Evolutionary conservation across 1,140 invertebrate genomes (phyloP).

Genomic region (Pollicipes pollicipes): DNA sequence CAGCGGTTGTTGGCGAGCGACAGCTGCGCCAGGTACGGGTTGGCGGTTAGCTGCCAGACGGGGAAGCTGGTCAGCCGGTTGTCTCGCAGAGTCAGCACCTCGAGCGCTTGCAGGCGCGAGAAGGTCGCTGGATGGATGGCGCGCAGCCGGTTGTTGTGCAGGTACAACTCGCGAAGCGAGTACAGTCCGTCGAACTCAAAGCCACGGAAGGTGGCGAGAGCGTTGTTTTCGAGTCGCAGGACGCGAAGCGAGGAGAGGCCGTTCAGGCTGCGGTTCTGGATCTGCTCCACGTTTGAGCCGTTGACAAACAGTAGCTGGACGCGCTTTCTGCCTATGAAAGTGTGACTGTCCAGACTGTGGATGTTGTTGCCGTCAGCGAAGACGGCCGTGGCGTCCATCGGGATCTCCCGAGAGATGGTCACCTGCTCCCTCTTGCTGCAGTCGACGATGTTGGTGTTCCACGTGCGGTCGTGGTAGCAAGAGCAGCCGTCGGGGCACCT

Average conservation of each 20-base stretch:
- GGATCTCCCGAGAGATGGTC: conserved; percentile 61
- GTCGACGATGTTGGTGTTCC: conserved; percentile 86
- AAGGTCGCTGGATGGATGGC: conserved; percentile 72
- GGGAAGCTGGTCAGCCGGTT: conserved; percentile 63
- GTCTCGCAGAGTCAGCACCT: conserved; percentile 64
- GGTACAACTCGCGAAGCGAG: conserved; percentile 53
- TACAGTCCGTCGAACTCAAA: conserved; percentile 62
- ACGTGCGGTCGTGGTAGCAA: conserved; percentile 86
- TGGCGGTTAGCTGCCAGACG: conserved; percentile 25
- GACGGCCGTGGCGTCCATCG: conserved; percentile 84
- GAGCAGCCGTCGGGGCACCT: conserved; percentile 82
- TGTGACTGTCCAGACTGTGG: conserved; percentile 63
- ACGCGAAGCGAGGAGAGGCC: conserved; percentile 44
- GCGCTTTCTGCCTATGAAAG: conserved; percentile 76
- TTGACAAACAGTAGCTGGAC: conserved; percentile 70
- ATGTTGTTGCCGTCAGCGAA: conserved; percentile 83
- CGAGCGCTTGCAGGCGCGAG: conserved; percentile 52
- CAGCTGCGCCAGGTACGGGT: conserved; percentile 25
- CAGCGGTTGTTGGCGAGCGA: conserved; percentile 27
- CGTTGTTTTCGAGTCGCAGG: conserved; percentile 69
- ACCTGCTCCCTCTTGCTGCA: conserved; percentile 48
- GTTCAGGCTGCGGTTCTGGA: conserved; percentile 78
- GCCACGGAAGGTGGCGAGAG: conserved; percentile 54
- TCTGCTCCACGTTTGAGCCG: conserved; percentile 61
- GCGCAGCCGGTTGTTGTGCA: conserved; percentile 68